Percentiles rank a stretch among this genome's conserved stretches.
phyloP scores from a whole-genome alignment of 2,888 invertebrate species.

The Cryptocheilus praepositus region DNA sequence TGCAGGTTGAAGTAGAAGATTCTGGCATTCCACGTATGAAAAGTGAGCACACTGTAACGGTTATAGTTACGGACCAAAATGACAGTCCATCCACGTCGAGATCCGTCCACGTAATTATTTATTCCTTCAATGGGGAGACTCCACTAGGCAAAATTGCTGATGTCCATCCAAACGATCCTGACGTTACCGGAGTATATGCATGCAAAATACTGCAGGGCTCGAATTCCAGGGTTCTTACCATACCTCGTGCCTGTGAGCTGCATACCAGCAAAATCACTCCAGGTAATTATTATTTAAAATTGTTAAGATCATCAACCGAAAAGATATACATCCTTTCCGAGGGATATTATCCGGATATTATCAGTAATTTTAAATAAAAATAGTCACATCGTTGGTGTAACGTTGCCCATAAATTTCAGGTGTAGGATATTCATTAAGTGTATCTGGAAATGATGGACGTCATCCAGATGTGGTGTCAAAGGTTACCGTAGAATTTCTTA shows the following conservation, averaged over 20 bases:
- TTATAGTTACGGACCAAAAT: constrained; percentile 90
- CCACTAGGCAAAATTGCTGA: constrained; percentile 91
- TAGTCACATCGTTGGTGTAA: neutral
- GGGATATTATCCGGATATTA: no score
- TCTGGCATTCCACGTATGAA: constrained; percentile 89
- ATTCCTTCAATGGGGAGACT: constrained; percentile 85
- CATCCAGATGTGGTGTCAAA: constrained; percentile 92
- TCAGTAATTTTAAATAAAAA: no score
- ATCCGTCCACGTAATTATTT: constrained; percentile 87
- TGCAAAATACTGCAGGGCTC: constrained; percentile 86
- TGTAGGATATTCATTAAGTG: constrained; percentile 85
- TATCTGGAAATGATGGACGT: constrained; percentile 92
- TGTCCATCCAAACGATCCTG: constrained; percentile 94
- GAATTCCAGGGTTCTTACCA: constrained; percentile 81
- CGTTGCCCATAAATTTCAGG: constrained; percentile 60
- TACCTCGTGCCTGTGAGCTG: constrained; percentile 87
- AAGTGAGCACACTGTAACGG: constrained; percentile 85
- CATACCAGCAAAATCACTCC: constrained; percentile 84
- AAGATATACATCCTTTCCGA: no score
- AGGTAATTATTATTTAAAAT: constrained; percentile 66
- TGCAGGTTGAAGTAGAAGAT: constrained; percentile 87
- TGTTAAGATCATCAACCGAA: no score
- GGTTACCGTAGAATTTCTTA: constrained; percentile 87
- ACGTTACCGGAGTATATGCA: constrained; percentile 91
- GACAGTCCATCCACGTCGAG: constrained; percentile 92